Conservation (phyloP, 2,113 vertebrate species). For the Corvus hawaiiensis region DNA sequence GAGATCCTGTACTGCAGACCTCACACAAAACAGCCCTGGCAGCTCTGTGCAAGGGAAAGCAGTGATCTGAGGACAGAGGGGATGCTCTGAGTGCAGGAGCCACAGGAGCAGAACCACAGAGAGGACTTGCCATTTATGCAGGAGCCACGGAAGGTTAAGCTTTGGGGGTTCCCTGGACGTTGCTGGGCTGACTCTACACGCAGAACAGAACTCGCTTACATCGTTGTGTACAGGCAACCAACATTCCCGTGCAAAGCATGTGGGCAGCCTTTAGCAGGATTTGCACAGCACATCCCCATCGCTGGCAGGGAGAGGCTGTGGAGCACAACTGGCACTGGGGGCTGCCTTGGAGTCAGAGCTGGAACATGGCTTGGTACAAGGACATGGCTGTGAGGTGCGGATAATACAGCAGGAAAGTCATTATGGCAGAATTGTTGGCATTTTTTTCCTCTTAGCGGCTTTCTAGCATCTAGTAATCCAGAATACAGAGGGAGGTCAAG, state of each 20-base stretch:
- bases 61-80: not conserved
- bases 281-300: fast-evolving
- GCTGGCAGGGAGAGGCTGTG: fast-evolving
- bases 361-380: not conserved
- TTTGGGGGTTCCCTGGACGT: not conserved
- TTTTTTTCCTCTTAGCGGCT: not conserved
- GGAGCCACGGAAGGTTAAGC: not conserved
- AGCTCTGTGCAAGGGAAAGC: not conserved
- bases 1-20: not conserved
- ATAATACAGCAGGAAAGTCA: not conserved
- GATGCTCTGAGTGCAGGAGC: not conserved
- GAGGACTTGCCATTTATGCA: not conserved
- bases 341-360: not conserved
- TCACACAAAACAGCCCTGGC: fast-evolving
- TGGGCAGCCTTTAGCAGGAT: not conserved
- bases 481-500: not conserved
- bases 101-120: not conserved
- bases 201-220: fast-evolving
- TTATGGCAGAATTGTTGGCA: fast-evolving
- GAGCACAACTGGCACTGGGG: not conserved
- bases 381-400: not conserved
- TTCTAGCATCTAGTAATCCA: not conserved
- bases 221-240: not conserved
- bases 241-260: fast-evolving
- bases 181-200: not conserved